Percentiles rank a stretch among this genome's conserved stretches.
phyloP scores from a whole-genome alignment of 2,888 invertebrate genomes.

The Acanthoscelides obtectus region DNA sequence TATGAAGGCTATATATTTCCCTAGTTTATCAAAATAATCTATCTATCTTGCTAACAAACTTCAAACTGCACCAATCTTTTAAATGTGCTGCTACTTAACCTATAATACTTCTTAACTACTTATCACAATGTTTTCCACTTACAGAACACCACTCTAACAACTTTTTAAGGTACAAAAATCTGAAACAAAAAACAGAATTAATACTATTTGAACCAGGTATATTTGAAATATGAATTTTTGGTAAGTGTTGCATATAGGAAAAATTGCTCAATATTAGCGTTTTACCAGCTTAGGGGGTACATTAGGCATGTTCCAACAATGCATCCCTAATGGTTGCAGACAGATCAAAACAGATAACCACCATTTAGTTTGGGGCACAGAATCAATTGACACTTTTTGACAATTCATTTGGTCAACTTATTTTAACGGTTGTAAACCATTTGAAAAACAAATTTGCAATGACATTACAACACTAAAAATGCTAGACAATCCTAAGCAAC shows the following conservation, averaged over 20 bases:
- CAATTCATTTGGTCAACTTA: too few relatives aligned
- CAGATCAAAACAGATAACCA: too few relatives aligned
- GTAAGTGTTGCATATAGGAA: not conserved
- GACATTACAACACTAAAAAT: too few relatives aligned
- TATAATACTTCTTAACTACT: slow-evolving; percentile 10
- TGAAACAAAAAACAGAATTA: slow-evolving; percentile 14
- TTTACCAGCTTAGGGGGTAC: too few relatives aligned
- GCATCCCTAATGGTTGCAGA: too few relatives aligned
- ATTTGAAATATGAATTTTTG: not conserved
- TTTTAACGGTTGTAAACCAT: too few relatives aligned
- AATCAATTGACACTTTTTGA: too few relatives aligned
- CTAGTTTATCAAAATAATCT: slow-evolving; percentile 8
- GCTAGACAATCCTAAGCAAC: too few relatives aligned
- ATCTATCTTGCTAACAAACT: slow-evolving; percentile 8
- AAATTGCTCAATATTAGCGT: too few relatives aligned
- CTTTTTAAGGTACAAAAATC: slow-evolving; percentile 15
- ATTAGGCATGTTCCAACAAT: too few relatives aligned
- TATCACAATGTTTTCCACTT: slow-evolving; percentile 18
- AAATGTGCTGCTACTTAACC: slow-evolving; percentile 1
- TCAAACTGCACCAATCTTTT: slow-evolving; percentile 16
- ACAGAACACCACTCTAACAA: slow-evolving; percentile 3
- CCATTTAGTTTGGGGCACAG: too few relatives aligned
- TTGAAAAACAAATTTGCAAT: too few relatives aligned
- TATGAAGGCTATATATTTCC: slow-evolving; percentile 27
- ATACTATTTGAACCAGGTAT: not conserved